These are phyloP conservation scores for Perodicticus potto DNA, from an alignment of 2,797 vertebrate genomes.

Conservation along the genomic window DNA sequence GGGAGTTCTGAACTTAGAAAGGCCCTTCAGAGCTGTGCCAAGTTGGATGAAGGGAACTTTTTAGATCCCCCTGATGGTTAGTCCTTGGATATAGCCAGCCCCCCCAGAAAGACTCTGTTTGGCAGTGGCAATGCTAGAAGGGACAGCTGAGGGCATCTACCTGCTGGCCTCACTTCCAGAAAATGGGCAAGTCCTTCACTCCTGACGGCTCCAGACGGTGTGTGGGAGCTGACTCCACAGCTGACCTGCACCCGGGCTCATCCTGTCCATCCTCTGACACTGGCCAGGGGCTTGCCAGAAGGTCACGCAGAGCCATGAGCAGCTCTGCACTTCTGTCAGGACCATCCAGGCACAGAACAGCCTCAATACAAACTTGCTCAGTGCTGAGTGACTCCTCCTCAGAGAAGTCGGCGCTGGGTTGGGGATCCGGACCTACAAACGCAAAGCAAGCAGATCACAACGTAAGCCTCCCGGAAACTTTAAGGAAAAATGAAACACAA, in stretches of 20 bases:
- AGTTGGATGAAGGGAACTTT: background rate
- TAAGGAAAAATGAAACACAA: slow-evolving; percentile 39
- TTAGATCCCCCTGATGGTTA: background rate
- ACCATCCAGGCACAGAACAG: background rate
- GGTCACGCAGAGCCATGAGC: background rate
- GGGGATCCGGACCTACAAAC: background rate
- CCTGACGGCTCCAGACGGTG: background rate
- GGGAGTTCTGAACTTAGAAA: background rate
- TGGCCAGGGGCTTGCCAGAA: background rate
- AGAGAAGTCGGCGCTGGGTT: background rate
- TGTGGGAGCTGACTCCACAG: background rate
- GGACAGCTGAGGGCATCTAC: background rate
- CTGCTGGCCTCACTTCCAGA: background rate
- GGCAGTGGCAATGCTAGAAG: background rate
- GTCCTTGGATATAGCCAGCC: background rate
- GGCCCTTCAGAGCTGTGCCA: background rate
- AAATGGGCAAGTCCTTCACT: background rate
- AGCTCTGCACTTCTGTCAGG: background rate
- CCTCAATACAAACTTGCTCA: background rate
- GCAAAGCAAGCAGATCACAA: slow-evolving; percentile 9
- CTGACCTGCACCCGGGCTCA: background rate
- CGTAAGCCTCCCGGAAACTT: background rate
- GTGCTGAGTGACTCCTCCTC: background rate
- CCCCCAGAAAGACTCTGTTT: background rate
- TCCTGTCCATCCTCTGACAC: background rate